phyloP scores from a whole-genome alignment of 2,113 vertebrate species.

The Takifugu bimaculatus region DNA sequence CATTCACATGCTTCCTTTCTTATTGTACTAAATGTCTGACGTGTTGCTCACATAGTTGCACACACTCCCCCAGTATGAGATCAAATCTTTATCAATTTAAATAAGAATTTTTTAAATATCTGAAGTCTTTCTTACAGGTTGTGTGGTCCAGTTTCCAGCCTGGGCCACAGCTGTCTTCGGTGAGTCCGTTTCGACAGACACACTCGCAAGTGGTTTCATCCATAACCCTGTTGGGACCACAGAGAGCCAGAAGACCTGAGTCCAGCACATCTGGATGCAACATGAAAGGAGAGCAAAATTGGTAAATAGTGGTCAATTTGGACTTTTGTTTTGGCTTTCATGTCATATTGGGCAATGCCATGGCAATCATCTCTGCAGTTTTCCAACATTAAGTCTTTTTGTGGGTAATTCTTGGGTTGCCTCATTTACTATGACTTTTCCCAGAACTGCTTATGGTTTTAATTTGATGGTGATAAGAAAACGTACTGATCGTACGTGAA shows the following conservation, averaged over 20 bases:
- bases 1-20: not conserved
- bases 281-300: not conserved
- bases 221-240: slow-evolving; percentile 70
- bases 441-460: too few relatives aligned
- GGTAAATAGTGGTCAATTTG: not conserved
- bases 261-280: slow-evolving; percentile 56
- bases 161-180: slow-evolving; percentile 67
- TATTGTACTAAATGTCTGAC: not conserved
- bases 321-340: not conserved
- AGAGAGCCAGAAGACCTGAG: slow-evolving; percentile 64
- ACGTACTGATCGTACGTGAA: too few relatives aligned
- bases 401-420: too few relatives aligned
- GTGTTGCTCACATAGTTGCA: not conserved
- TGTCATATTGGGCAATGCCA: not conserved
- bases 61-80: not conserved
- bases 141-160: slow-evolving; percentile 71
- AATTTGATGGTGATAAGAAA: too few relatives aligned
- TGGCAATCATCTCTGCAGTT: not conserved
- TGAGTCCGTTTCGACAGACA: slow-evolving; percentile 71
- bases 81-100: not conserved
- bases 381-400: too few relatives aligned
- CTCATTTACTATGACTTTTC: too few relatives aligned
- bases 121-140: slow-evolving; percentile 51
- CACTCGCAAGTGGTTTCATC: slow-evolving; percentile 69
- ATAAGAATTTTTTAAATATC: not conserved